Percentiles rank a stretch among this genome's conserved stretches.
These are phyloP conservation scores for Catharus minimus DNA, from an alignment of 2,113 vertebrate species.

Conservation along the genomic window DNA sequence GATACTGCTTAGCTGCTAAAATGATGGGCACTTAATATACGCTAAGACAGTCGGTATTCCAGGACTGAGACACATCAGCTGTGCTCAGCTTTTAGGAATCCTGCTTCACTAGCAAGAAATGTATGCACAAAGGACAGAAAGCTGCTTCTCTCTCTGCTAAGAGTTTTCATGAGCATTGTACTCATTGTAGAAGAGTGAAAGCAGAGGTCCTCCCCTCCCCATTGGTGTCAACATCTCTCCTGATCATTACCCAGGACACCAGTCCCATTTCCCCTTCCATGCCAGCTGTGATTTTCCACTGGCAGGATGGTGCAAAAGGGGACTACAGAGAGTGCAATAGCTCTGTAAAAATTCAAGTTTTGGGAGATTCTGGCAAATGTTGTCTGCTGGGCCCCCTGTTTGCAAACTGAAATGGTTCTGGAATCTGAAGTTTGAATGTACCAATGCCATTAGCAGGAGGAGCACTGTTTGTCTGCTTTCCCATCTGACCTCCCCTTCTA, in stretches of 20 bases:
- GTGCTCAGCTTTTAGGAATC: background rate
- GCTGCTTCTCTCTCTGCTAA: background rate
- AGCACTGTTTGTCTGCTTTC: background rate
- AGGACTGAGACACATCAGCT: background rate
- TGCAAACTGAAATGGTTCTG: background rate
- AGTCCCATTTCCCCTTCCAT: background rate
- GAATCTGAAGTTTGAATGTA: background rate
- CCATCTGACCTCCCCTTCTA: background rate
- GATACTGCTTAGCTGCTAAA: conserved; percentile 1
- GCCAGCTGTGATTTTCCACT: background rate
- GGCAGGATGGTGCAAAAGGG: background rate
- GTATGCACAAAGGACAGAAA: background rate
- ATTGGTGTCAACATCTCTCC: background rate
- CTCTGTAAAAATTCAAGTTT: background rate
- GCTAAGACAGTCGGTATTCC: background rate
- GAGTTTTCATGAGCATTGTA: background rate
- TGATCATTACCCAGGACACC: background rate
- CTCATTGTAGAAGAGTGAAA: background rate
- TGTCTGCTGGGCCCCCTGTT: background rate
- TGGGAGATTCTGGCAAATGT: background rate
- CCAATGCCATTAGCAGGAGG: background rate
- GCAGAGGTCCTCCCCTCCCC: background rate
- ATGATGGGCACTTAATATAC: background rate
- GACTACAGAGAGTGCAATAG: background rate
- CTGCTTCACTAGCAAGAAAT: background rate